Base-by-base conservation (phyloP, 2,113 vertebrate species). In the Cryptoleucopteryx plumbea region DNA sequence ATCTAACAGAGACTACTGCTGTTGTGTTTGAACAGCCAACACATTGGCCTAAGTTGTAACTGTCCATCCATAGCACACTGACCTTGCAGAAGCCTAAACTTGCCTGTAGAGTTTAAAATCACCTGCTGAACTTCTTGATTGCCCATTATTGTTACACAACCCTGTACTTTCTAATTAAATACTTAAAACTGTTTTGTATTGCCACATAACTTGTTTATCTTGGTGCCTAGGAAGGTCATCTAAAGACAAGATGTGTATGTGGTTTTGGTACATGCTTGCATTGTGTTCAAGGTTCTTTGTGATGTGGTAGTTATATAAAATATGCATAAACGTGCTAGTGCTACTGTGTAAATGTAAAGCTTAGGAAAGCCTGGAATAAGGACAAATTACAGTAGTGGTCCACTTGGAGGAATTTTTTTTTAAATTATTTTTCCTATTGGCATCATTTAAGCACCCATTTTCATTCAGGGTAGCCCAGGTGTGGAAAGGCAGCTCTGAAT, bases 11-110 rank as follows among this genome's bases (percentile, higher is more conserved):
- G 52, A 6, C 65, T 16, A 38, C 13, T 9, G 4, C 11, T 34
- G 16, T 31, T 3, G 1, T 23, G 14, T 45, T 38, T n/a, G n/a
- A 62, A 25, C 12, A 22, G 47, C 8, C 36, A 32, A 4, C 8
- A 7, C 0, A 0, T 29, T 56, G 53, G 66, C 42, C 32, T 25
- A 19, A 23, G 20, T 26, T 0, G 0, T 36, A 20, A 19, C 36
- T 65, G 10, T 36, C n/a, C 32, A 3, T 47, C 13, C 13, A 2
- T 16, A 40, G 42, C 42, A 32, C 5, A 1, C 4, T 17, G 63
- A n/a, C 50, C 75, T 47, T 59, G 34, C 50, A 27, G 56, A 65
- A 38, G 17, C 27, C 25, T 32, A 26, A 18, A 61, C 40, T 88
- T 6, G 0, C 14, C 48, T 34, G 26, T 19, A 25, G 38, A 20